Base-by-base conservation (phyloP, 2,797 vertebrate species). In the Gorsachius magnificus region DNA sequence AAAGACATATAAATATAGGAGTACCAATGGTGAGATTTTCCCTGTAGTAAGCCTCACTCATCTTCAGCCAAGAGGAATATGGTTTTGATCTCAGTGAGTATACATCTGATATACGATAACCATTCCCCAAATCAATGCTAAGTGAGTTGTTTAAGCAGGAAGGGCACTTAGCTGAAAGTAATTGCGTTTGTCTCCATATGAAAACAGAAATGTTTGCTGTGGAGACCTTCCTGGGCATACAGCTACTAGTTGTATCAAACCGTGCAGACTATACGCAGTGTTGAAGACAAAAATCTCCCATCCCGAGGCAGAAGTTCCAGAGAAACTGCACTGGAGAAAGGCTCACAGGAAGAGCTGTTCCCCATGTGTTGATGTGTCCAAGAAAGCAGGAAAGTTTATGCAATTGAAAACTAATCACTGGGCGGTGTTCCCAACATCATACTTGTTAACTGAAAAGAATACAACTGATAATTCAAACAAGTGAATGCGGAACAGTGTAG, bases 101-200 rank as follows among this genome's bases (percentile, higher is more conserved):
- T 25, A 45, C 35, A 35, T 75, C 50, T 63, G 60, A 38, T 38
- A 43, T 16, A 26, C 22, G 79, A 87, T 31, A 70, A 18, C 53
- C 64, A 28, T 60, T 74, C 58, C n/a, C 71, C 56, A 80, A 85
- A 83, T n/a, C 68, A 76, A 78, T 51, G 31, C 11, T 13, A 25
- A 58, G n/a, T 58, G 45, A 75, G 63, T 9, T 43, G 36, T 75
- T 95, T 56, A 86, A 93, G 69, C 57, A 83, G 41, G 57, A 82
- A 88, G 57, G 41, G 61, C 57, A 75, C 72, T 64, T 41, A 71
- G 43, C 53, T 51, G 48, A 26, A 64, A 80, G 60, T 54, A 69
- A 51, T n/a, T 45, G 16, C 2, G 1, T 70, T 92, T 95, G 75
- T 58, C 38, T 85, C 51, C 60, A 8, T 13, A 13, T 29, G 56